Evolutionary conservation across 2,113 vertebrate genomes (phyloP), one percentile per base, ranked within the genome.

Genomic region (Collichthys lucidus): DNA sequence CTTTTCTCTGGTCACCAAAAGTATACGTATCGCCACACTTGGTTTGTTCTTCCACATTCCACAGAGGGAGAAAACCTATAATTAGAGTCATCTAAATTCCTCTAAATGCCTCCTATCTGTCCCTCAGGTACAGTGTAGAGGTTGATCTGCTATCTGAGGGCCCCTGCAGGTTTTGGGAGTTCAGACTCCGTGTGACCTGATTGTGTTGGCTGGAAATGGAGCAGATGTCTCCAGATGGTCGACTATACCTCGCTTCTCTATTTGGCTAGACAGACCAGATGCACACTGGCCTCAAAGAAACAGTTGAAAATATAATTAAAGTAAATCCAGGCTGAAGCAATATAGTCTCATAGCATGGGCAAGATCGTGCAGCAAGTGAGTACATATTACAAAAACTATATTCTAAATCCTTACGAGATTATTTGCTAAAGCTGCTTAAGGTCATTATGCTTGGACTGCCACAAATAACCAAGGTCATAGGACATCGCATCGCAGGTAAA

Each of bases 141-240:
- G 79, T 44, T 56, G 62, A 56, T 66, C 53, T 59, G 55, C 61
- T 61, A 61, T 77, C 76, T 77, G 3, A 69, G 26, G n/a, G 57
- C 61, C 52, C 71, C 31, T 47, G 22, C 55, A 77, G 68, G 55
- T 68, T 74, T 16, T 87, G 60, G 35, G 68, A 63, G 47, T 29
- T 14, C 59, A 69, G 62, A 60, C 66, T 79, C 68, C 71, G 57
- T 71, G 68, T 93, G 91, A 90, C 86, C 89, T 90, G 83, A 80
- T 84, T 92, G 81, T 86, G 85, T 82, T 80, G 65, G 71, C 79
- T 89, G 79, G 84, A 90, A 89, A 75, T 72, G 79, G 76, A 78
- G 82, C 86, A 81, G 82, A 91, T 60, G 71, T 74, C 69, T 85
- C 71, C 64, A 76, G 82, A 86, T 80, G 74, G 84, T 72, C 77